Evolutionary conservation across 2,797 vertebrate species (phyloP).

Genomic region (Sphenodon punctatus): DNA sequence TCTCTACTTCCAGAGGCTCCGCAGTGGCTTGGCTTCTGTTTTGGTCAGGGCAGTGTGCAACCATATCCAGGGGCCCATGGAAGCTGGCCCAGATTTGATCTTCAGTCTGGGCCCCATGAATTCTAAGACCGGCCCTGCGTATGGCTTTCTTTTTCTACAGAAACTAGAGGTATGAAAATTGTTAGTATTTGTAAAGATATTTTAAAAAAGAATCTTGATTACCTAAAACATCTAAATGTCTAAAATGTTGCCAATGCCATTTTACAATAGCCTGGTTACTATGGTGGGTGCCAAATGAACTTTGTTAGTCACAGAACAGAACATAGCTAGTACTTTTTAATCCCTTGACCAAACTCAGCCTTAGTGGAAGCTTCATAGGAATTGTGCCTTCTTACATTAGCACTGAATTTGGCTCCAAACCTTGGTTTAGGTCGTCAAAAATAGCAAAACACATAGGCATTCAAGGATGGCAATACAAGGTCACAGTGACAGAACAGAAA

Average conservation of each 20-base stretch:
- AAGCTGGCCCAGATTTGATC: too few species aligned
- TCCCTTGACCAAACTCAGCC: slow-evolving; percentile 50
- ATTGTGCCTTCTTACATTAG: slow-evolving; percentile 52
- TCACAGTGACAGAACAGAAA: slow-evolving; percentile 24
- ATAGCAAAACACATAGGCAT: slow-evolving; percentile 27
- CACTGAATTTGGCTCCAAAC: slow-evolving; percentile 56
- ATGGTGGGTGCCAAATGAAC: slow-evolving; percentile 43
- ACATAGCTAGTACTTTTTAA: slow-evolving; percentile 50
- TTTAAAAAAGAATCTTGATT: slow-evolving; percentile 22
- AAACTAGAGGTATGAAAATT: slow-evolving; percentile 22
- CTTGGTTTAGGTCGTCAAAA: slow-evolving; percentile 46
- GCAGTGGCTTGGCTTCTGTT: too few species aligned
- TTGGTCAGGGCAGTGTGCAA: too few species aligned
- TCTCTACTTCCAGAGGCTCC: too few species aligned
- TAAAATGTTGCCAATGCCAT: slow-evolving; percentile 32
- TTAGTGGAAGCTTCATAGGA: slow-evolving; percentile 51
- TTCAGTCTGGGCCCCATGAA: too few species aligned
- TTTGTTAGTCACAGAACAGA: slow-evolving; percentile 33
- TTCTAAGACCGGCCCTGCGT: too few species aligned
- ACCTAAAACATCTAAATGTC: slow-evolving; percentile 21
- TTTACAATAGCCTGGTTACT: slow-evolving; percentile 43
- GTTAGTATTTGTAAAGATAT: not conserved
- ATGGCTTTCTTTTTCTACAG: slow-evolving; percentile 29
- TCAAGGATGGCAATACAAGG: slow-evolving; percentile 59
- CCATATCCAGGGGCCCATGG: too few species aligned